Conservation (phyloP, 2,888 invertebrate species). For the Netelia virgata region DNA sequence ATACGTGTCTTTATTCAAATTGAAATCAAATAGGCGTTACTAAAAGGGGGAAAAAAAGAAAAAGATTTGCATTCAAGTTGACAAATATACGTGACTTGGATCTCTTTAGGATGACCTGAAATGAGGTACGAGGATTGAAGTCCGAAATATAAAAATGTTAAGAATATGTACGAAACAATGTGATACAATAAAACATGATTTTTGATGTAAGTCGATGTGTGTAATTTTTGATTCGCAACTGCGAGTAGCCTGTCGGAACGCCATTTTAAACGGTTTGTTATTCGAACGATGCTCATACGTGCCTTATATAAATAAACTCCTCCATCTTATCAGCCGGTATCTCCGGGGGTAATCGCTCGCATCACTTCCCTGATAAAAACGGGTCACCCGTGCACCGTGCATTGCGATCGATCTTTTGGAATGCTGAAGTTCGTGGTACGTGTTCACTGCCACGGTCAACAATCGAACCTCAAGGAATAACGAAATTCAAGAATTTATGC, state of each 20-base stretch:
- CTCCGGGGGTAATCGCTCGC: conserved; percentile 37
- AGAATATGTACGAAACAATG: too few relatives aligned
- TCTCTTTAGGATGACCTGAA: background rate
- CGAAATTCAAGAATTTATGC: too few relatives aligned
- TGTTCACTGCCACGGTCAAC: conserved; percentile 29
- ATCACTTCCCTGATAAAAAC: conserved; percentile 42
- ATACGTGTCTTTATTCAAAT: background rate
- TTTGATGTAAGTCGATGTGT: too few relatives aligned
- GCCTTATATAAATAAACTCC: conserved; percentile 16
- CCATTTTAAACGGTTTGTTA: background rate
- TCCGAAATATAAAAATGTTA: too few relatives aligned
- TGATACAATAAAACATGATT: too few relatives aligned
- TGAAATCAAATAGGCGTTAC: background rate
- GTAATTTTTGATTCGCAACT: background rate
- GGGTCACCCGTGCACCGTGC: conserved; percentile 76
- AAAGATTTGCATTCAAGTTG: background rate
- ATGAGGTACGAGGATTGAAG: background rate
- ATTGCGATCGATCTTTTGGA: background rate
- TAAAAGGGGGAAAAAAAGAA: background rate
- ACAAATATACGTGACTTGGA: background rate
- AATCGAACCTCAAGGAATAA: background rate
- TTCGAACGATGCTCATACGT: conserved; percentile 8
- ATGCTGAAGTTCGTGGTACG: background rate
- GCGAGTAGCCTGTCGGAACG: background rate
- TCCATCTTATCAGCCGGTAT: conserved; percentile 18